Percentiles rank a stretch among this genome's conserved stretches.
These are phyloP conservation scores for Acanthurus lineatus DNA, from an alignment of 2,797 vertebrate genomes.

Conservation along the genomic window DNA sequence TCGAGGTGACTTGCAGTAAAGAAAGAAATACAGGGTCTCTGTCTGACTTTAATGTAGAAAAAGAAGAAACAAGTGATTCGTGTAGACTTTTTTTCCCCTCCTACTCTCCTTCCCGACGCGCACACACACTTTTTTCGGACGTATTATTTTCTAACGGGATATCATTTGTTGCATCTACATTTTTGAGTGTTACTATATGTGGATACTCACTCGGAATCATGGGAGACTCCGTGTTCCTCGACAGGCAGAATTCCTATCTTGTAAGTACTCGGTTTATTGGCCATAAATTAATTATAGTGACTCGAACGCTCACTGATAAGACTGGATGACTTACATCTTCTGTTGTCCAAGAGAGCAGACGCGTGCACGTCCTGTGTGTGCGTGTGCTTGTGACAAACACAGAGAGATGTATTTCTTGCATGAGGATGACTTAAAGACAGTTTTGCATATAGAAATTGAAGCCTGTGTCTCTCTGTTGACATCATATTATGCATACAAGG, in stretches of 20 bases:
- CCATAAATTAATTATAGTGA: slow-evolving; percentile 18
- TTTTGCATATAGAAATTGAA: background rate
- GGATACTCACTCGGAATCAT: slow-evolving; percentile 77
- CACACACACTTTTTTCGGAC: slow-evolving; percentile 31
- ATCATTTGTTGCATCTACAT: slow-evolving; percentile 42
- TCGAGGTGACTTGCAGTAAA: background rate
- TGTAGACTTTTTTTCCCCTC: slow-evolving; percentile 14
- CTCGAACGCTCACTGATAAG: slow-evolving; percentile 6
- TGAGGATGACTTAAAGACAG: background rate
- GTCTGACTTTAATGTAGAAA: slow-evolving; percentile 17
- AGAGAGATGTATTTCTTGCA: slow-evolving; percentile 33
- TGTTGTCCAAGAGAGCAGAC: background rate
- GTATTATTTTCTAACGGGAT: slow-evolving; percentile 41
- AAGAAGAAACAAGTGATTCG: slow-evolving; percentile 30
- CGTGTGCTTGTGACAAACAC: background rate
- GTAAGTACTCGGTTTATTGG: slow-evolving; percentile 77
- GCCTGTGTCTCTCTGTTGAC: background rate
- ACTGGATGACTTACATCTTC: slow-evolving; percentile 3
- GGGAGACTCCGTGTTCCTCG: slow-evolving; percentile 87
- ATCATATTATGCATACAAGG: background rate
- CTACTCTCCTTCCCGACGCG: background rate
- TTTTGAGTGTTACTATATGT: slow-evolving; percentile 73
- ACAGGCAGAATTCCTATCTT: slow-evolving; percentile 85
- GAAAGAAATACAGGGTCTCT: background rate
- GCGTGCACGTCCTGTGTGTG: background rate